phyloP scores from a whole-genome alignment of 2,888 invertebrate genomes.

The Chydorus sphaericus region DNA sequence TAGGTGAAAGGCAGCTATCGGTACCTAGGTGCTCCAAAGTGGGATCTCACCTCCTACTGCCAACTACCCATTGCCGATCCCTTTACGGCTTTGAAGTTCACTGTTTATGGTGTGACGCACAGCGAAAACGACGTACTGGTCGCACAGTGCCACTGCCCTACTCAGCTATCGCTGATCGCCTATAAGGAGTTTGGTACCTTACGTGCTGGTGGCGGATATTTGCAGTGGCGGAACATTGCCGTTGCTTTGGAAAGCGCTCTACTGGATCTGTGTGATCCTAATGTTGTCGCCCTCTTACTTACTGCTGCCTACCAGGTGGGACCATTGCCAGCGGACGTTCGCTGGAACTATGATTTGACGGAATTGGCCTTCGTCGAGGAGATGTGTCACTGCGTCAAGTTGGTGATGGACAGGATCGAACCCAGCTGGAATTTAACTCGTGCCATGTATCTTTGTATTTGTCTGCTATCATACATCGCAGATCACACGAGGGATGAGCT shows the following conservation, averaged over 20 bases:
- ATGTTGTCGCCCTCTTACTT: not conserved
- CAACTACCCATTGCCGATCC: not conserved
- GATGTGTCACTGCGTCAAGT: not conserved
- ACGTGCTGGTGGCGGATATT: not conserved
- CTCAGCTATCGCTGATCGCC: not conserved
- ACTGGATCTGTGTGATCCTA: not conserved
- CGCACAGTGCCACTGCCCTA: not conserved
- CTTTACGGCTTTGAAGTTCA: not conserved
- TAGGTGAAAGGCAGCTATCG: too few species aligned
- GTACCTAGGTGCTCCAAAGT: too few species aligned
- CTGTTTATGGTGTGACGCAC: not conserved
- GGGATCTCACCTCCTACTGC: not conserved
- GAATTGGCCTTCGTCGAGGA: not conserved
- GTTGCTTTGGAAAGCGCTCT: not conserved
- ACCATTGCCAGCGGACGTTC: not conserved
- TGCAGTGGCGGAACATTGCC: slow-evolving; percentile 2
- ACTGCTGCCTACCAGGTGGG: not conserved
- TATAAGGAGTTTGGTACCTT: not conserved
- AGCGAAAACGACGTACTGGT: not conserved
- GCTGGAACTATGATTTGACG: not conserved
- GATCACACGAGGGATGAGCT: not conserved
- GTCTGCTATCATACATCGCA: not conserved
- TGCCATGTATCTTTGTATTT: not conserved
- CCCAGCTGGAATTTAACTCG: not conserved
- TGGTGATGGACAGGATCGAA: not conserved